These are phyloP conservation scores for Lithophane ornitopus DNA, from an alignment of 2,888 invertebrate species.

Conservation along the genomic window DNA sequence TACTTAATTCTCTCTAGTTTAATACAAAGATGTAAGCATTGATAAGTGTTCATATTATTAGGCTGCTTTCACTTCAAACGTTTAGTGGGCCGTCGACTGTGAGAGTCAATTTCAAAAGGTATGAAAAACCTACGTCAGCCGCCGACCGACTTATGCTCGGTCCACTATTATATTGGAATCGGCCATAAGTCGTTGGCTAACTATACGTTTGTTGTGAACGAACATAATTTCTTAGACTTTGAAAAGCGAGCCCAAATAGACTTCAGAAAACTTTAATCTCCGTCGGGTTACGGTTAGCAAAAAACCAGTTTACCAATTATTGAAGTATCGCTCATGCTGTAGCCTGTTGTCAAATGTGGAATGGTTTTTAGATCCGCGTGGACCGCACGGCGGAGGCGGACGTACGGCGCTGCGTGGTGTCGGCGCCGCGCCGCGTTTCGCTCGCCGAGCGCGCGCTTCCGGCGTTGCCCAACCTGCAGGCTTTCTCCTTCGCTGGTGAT, in stretches of 20 bases:
- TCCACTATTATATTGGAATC: too few relatives aligned
- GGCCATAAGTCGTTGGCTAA: neutral
- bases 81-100: neutral
- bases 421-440: constrained; percentile 62
- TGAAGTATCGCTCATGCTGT: neutral
- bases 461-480: constrained; percentile 77
- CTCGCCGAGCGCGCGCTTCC: constrained; percentile 74
- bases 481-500: constrained; percentile 80
- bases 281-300: neutral
- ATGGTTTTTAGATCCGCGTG: constrained; percentile 71
- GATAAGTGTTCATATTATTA: neutral
- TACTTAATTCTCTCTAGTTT: too few relatives aligned
- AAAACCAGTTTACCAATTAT: neutral
- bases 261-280: neutral
- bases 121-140: neutral
- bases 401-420: constrained; percentile 74
- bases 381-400: constrained; percentile 76
- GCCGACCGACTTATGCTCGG: neutral
- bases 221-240: neutral
- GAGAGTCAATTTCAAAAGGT: neutral
- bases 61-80: neutral
- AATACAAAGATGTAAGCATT: neutral
- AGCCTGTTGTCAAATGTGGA: too few relatives aligned
- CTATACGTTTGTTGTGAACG: neutral
- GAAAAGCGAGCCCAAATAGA: neutral